Evolutionary conservation across 2,113 vertebrate species (phyloP), one percentile per base, ranked within the genome.

Genomic region (Mormyrus iriodes): DNA sequence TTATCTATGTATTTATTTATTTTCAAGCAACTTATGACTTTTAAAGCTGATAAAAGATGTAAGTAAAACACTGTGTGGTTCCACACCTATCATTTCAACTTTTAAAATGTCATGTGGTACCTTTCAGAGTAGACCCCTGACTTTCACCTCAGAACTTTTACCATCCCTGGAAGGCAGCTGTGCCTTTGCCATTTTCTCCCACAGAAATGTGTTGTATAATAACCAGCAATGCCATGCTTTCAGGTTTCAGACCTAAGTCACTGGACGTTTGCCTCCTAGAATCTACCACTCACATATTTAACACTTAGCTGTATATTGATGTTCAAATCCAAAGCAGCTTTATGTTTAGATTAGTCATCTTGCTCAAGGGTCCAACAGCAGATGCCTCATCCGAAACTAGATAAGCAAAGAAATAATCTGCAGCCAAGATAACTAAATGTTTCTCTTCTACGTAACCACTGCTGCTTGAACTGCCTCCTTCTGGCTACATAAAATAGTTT

Each of bases 151-250:
- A 93, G 85, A 87, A 42, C 91, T 86, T 27, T 85, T 13, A 55
- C 86, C 91, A 86, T 83, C 89, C 90, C 87, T 84, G 48, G 89
- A 46, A 17, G 90, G 88, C 94, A 95, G 91, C 92, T 95, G 94
- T 2, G 27, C 69, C 88, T 90, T 94, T 94, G 94, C 94, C 94
- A 90, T 46, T 91, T 93, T 92, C 93, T 94, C 95, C 91, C 94
- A 94, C n/a, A 76, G 48, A 53, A 24, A 53, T 65, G 90, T 91
- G 92, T 91, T 90, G 89, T 88, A 58, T 85, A 90, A 90, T 48
- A 88, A 88, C 55, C 84, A 15, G 48, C 86, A 88, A 83, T 17
- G 55, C 42, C 61, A 85, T 86, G 27, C 42, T 89, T 84, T 89
- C 82, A 52, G 76, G 21, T 76, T 79, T 5, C 35, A 79, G 35